Conservation (phyloP, 2,888 invertebrate species). For the Polia nebulosa region DNA sequence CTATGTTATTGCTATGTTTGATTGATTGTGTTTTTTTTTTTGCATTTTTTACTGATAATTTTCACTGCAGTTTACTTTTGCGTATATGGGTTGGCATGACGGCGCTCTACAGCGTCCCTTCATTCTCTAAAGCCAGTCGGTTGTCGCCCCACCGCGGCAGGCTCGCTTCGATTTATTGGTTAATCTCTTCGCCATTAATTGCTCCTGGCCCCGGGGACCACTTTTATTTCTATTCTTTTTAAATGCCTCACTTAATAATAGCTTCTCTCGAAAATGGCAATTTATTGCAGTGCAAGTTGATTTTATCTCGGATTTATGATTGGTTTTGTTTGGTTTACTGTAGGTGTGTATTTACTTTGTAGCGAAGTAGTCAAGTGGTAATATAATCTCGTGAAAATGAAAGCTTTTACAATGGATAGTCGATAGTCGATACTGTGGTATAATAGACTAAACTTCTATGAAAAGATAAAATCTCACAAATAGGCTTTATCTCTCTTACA, state of each 20-base stretch:
- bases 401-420: neutral
- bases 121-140: constrained; percentile 19
- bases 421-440: neutral
- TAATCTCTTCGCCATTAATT: constrained; percentile 78
- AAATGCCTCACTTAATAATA: constrained; percentile 75
- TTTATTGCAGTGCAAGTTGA: constrained; percentile 72
- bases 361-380: constrained; percentile 6
- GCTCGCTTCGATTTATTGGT: constrained; percentile 75
- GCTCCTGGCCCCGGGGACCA: constrained; percentile 65
- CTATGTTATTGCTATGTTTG: no score
- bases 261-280: constrained; percentile 69
- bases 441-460: neutral
- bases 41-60: neutral
- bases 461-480: constrained; percentile 13
- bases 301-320: constrained; percentile 62
- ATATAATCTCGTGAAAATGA: neutral
- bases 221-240: constrained; percentile 75
- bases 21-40: neutral
- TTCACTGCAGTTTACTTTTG: neutral
- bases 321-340: constrained; percentile 66
- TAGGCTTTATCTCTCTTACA: constrained; percentile 12
- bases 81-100: neutral
- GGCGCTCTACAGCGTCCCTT: constrained; percentile 25
- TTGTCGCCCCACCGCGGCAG: constrained; percentile 60
- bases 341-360: constrained; percentile 19